Percentiles rank a stretch among this genome's conserved stretches.
phyloP scores from a whole-genome alignment of 2,797 vertebrate species.

The Heteromormyrus szaboi region DNA sequence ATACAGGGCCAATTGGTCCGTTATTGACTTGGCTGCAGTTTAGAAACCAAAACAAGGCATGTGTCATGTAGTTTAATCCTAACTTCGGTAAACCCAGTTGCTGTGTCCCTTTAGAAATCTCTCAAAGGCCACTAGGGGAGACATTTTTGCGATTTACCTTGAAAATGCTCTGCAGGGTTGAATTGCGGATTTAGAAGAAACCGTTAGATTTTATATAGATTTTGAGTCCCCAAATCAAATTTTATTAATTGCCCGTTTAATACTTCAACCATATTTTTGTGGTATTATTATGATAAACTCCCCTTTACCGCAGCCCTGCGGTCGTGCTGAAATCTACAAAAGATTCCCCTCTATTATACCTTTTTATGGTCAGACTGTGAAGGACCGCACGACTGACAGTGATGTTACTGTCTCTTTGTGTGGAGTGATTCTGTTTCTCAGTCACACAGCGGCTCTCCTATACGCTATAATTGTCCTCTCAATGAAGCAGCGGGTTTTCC shows the following conservation, averaged over 20 bases:
- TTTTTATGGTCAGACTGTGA: not conserved
- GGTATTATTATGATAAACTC: not conserved
- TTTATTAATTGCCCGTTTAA: not conserved
- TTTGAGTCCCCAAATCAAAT: not conserved
- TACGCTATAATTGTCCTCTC: not conserved
- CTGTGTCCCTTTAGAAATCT: not conserved
- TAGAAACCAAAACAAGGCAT: not conserved
- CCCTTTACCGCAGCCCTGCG: not conserved
- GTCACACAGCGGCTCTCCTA: not conserved
- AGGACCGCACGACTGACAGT: not conserved
- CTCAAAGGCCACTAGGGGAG: not conserved
- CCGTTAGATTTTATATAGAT: not conserved
- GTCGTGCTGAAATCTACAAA: not conserved
- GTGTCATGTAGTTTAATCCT: not conserved
- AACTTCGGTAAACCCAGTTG: not conserved
- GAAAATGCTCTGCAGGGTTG: not conserved
- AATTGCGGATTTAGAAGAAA: not conserved
- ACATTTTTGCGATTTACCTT: not conserved
- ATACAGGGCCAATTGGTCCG: not conserved
- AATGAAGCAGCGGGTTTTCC: not conserved
- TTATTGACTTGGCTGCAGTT: not conserved
- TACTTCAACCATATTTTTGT: not conserved
- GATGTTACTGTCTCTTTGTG: not conserved
- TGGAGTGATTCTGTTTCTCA: not conserved
- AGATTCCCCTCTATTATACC: not conserved